Evolutionary conservation across 2,888 invertebrate species (phyloP).

Genomic region (Liposcelis brunnea): DNA sequence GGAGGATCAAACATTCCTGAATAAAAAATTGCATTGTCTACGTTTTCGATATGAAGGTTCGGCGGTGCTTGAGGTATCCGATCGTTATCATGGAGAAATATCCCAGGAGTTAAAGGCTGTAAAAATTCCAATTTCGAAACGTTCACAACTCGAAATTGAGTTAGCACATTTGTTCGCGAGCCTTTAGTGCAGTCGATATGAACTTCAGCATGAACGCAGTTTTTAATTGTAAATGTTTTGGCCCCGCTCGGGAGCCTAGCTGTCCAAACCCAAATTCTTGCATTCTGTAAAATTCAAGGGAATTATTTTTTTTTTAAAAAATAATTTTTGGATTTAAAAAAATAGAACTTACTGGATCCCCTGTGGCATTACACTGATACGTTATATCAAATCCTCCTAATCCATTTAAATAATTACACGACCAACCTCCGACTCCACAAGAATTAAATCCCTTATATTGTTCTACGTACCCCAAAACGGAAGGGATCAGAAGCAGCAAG

Average conservation of each 20-base stretch:
- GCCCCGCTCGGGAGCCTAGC: constrained; percentile 1
- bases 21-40: neutral
- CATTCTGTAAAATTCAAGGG: neutral
- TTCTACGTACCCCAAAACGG: neutral
- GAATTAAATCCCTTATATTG: constrained; percentile 1
- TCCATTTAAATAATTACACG: neutral
- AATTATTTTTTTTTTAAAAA: neutral
- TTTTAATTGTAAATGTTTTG: neutral
- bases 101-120: neutral
- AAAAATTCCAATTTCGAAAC: neutral
- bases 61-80: constrained; percentile 1
- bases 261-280: constrained; percentile 4
- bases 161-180: neutral
- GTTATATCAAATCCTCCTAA: neutral
- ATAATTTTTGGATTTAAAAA: neutral
- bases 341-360: neutral
- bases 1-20: constrained; percentile 1
- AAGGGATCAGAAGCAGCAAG: neutral
- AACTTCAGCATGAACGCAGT: neutral
- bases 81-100: constrained; percentile 4
- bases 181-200: constrained; percentile 6
- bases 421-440: constrained; percentile 4
- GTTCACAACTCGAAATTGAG: neutral
- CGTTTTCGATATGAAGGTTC: neutral
- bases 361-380: neutral